A percentile compares a stretch with the other conserved stretches of the same genome.
Conservation (phyloP, 2,888 invertebrate species). For the Nephrotoma appendiculata region DNA sequence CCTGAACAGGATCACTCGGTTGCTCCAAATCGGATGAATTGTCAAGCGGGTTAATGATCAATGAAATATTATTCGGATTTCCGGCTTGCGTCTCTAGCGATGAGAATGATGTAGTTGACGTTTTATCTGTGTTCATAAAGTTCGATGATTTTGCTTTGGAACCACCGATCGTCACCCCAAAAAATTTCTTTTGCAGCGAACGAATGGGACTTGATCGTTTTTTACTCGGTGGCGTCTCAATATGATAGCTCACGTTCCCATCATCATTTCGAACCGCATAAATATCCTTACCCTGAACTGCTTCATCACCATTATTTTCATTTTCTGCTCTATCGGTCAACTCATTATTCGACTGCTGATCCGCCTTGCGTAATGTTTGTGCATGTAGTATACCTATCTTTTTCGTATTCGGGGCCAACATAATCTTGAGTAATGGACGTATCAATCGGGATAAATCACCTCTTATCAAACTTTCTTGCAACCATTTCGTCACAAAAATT, state of each 20-base stretch:
- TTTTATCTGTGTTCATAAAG: slow-evolving; percentile 24
- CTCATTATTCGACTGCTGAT: slow-evolving; percentile 22
- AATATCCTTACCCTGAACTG: slow-evolving; percentile 38
- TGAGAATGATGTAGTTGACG: slow-evolving; percentile 13
- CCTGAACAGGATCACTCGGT: slow-evolving; percentile 9
- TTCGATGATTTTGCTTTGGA: slow-evolving; percentile 29
- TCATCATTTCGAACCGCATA: slow-evolving; percentile 72
- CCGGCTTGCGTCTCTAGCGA: slow-evolving; percentile 14
- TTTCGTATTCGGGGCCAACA: slow-evolving; percentile 65
- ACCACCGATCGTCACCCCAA: slow-evolving; percentile 30
- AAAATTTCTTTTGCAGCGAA: slow-evolving; percentile 30
- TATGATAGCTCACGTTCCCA: slow-evolving; percentile 49
- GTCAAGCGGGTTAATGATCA: slow-evolving; percentile 50
- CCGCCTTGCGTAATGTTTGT: slow-evolving; percentile 40
- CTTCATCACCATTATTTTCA: slow-evolving; percentile 20
- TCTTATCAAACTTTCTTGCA: slow-evolving; percentile 54
- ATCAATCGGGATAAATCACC: slow-evolving; percentile 66
- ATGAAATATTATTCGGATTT: slow-evolving; percentile 37
- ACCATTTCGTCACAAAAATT: slow-evolving; percentile 57
- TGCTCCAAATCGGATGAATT: slow-evolving; percentile 27
- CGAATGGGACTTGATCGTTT: slow-evolving; percentile 29
- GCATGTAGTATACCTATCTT: slow-evolving; percentile 67
- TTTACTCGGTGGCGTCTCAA: slow-evolving; percentile 23
- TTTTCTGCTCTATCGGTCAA: slow-evolving; percentile 23
- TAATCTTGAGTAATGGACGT: slow-evolving; percentile 58